A percentile compares a stretch with the other conserved stretches of the same genome.
Evolutionary conservation across 2,888 invertebrate genomes (phyloP).

Genomic region (Cinara cedri): DNA sequence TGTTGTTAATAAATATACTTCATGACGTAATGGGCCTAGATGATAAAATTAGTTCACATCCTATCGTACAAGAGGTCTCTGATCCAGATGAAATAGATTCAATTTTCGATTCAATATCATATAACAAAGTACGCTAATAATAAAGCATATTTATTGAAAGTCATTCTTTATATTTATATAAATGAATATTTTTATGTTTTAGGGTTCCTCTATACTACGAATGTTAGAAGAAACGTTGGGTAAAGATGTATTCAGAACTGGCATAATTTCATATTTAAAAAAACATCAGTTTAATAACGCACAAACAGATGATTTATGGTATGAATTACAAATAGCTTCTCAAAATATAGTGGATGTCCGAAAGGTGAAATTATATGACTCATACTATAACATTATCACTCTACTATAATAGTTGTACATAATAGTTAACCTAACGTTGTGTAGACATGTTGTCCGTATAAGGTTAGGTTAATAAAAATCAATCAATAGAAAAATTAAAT

Average conservation of each 20-base stretch:
- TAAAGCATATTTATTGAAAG: no score
- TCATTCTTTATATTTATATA: no score
- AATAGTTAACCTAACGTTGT: no score
- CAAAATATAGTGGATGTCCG: slow-evolving; percentile 65
- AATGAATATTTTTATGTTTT: not conserved
- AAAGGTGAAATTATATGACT: slow-evolving; percentile 60
- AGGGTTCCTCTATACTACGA: slow-evolving; percentile 71
- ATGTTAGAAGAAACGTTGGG: slow-evolving; percentile 87
- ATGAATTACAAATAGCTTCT: slow-evolving; percentile 43
- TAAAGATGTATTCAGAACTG: slow-evolving; percentile 73
- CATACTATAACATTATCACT: no score
- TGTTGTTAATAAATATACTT: slow-evolving; percentile 75
- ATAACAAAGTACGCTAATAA: slow-evolving; percentile 74
- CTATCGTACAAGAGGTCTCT: slow-evolving; percentile 82
- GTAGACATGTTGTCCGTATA: no score
- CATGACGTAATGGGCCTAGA: slow-evolving; percentile 78
- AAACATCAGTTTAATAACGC: slow-evolving; percentile 77
- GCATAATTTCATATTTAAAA: slow-evolving; percentile 76
- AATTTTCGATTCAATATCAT: slow-evolving; percentile 89
- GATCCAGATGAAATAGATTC: slow-evolving; percentile 90
- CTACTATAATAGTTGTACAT: no score
- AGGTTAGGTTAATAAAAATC: no score
- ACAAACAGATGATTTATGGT: slow-evolving; percentile 77
- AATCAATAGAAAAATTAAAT: no score
- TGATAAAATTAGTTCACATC: slow-evolving; percentile 82